These are phyloP conservation scores for Piprites chloris DNA, from an alignment of 2,113 vertebrate genomes.

Conservation along the genomic window DNA sequence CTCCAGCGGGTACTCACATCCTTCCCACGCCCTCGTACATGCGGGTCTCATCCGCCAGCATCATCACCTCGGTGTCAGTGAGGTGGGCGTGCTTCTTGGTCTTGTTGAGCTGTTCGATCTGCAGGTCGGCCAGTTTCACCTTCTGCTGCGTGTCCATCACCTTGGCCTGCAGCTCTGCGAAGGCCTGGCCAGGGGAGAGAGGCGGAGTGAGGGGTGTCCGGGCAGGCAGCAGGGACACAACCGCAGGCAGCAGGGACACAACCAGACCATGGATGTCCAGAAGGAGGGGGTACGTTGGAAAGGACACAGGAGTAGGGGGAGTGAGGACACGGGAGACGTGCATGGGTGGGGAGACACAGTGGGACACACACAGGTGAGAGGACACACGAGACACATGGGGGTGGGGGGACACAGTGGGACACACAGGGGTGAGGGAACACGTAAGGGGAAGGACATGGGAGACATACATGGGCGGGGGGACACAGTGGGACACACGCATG, in stretches of 20 bases:
- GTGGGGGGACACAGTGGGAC: too few species aligned
- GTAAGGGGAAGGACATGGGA: too few species aligned
- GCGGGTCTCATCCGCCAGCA: conserved; percentile 83
- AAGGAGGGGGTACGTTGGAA: accelerated
- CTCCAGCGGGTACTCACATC: conserved; percentile 82
- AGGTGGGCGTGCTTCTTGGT: conserved; percentile 91
- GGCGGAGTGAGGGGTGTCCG: not conserved
- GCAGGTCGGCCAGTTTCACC: conserved; percentile 91
- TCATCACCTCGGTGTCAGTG: conserved; percentile 85
- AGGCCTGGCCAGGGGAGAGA: conserved; percentile 76
- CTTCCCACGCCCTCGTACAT: conserved; percentile 96
- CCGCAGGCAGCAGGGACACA: accelerated
- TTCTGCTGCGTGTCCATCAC: conserved; percentile 97
- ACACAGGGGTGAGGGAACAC: not conserved
- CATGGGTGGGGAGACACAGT: not conserved
- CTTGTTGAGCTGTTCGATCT: conserved; percentile 92
- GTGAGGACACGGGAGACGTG: not conserved
- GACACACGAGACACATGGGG: not conserved
- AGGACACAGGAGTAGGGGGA: not conserved
- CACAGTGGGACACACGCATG: not conserved
- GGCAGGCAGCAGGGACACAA: too few species aligned
- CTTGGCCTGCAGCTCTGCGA: conserved; percentile 93
- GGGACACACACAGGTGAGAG: not conserved
- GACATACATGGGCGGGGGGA: not conserved
- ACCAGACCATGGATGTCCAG: accelerated